Base-by-base conservation (phyloP, 2,797 vertebrate species). In the Molossus alvarezi region DNA sequence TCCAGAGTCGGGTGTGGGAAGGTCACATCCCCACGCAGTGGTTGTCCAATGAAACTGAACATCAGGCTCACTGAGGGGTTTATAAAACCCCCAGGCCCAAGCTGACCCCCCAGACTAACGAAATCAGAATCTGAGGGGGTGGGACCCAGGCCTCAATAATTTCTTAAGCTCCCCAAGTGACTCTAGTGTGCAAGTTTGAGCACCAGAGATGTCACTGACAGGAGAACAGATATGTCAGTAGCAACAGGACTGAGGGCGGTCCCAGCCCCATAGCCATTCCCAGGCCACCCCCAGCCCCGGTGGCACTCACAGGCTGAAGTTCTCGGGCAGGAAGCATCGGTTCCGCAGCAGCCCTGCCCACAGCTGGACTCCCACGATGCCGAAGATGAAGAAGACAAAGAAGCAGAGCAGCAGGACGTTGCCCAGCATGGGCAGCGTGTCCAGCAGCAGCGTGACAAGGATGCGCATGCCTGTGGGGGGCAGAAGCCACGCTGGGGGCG, bases 341-440 rank as follows among this genome's bases (percentile, higher is more conserved):
- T 99, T 99, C 45, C 99, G 98, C 71, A 99, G 99, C 95, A 99
- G 98, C 80, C 99, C 99, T n/a, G 99, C 99, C 99, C 99, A 99
- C 92, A 99, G 98, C 98, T 99, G 99, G 82, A 99, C 99, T 3
- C 99, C 99, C 12, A 99, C 99, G 1, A 99, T 99, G 96, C 99
- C 99, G 0, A 99, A 99, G 97, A 99, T 99, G 98, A 99, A 99
- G 98, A 99, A 99, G 95, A 99, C 99, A 0, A 99, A 99, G 98
- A 99, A 99, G 92, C 99, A 99, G 97, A 99, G 99, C 67, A 99
- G 98, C 57, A 99, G 98, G 89, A 99, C 99, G 0, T 99, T 99
- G 95, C 99, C 99, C 98, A 99, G 97, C 99, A 99, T 99, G 94
- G 99, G 99, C 82, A 99, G 98, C 0, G 99, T 99, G 98, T 99